Evolutionary conservation across 2,797 vertebrate genomes (phyloP).

Genomic region (Sebastiscus tertius): DNA sequence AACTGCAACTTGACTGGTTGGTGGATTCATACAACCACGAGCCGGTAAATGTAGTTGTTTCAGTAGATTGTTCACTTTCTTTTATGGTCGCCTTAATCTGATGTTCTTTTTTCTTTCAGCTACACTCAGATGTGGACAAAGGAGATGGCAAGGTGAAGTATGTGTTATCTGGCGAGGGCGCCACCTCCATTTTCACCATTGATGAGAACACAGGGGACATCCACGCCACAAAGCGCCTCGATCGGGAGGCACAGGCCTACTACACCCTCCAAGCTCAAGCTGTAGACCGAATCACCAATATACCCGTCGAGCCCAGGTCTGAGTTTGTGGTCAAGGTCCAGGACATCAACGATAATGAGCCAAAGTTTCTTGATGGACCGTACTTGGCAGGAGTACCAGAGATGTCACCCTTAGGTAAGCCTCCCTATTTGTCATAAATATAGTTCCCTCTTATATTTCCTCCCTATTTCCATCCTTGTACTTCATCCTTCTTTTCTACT

Average conservation of each 20-base stretch:
- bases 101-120: constrained; percentile 76
- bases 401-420: constrained; percentile 95
- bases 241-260: constrained; percentile 95
- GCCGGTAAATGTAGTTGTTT: too few species aligned
- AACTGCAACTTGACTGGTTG: too few species aligned
- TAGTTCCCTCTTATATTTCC: not conserved
- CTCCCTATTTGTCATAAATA: not conserved
- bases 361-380: constrained; percentile 95
- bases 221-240: constrained; percentile 95
- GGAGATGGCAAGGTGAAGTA: constrained; percentile 97
- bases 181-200: constrained; percentile 97
- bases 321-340: constrained; percentile 98
- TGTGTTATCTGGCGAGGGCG: constrained; percentile 93
- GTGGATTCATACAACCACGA: too few species aligned
- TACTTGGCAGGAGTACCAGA: constrained; percentile 94
- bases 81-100: not conserved
- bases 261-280: constrained; percentile 95
- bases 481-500: not conserved
- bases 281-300: constrained; percentile 89
- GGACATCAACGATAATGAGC: constrained; percentile 98
- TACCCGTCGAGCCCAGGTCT: constrained; percentile 91
- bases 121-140: constrained; percentile 97
- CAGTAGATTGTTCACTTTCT: not conserved
- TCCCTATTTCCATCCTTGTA: not conserved
- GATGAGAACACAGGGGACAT: constrained; percentile 98